Conservation (phyloP, 2,113 vertebrate species). For the Sceloporus tristichus region DNA sequence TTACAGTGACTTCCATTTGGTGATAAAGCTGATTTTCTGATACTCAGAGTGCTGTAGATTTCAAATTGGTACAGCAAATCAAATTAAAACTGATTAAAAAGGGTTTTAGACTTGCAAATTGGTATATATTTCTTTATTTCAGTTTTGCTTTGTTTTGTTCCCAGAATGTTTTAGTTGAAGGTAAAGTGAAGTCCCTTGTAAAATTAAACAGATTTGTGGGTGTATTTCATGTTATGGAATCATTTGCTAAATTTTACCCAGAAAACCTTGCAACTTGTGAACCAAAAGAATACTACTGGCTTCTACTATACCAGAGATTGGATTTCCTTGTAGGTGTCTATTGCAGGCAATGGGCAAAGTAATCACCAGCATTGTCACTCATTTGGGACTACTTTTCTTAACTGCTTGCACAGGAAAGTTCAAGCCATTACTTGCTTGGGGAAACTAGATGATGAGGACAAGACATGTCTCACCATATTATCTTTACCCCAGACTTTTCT, state of each 20-base stretch:
- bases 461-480: conserved; percentile 43
- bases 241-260: conserved; percentile 56
- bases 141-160: conserved; percentile 42
- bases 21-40: conserved; percentile 69
- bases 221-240: conserved; percentile 44
- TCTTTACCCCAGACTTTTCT: conserved; percentile 66
- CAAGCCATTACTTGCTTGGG: conserved; percentile 60
- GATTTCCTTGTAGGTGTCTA: conserved; percentile 66
- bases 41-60: conserved; percentile 69
- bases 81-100: conserved; percentile 76
- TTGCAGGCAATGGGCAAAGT: conserved; percentile 73
- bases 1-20: conserved; percentile 67
- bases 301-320: conserved; percentile 58
- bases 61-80: conserved; percentile 71
- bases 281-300: conserved; percentile 32
- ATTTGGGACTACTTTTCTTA: conserved; percentile 56
- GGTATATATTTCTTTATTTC: conserved; percentile 39
- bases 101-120: conserved; percentile 71
- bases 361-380: conserved; percentile 73
- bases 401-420: conserved; percentile 50
- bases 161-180: conserved; percentile 42
- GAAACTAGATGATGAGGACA: conserved; percentile 45
- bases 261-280: conserved; percentile 41
- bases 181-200: conserved; percentile 47
- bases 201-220: conserved; percentile 27